A percentile compares a stretch with the other conserved stretches of the same genome.
Conservation (phyloP, 2,113 vertebrate species). For the Gadus chalcogrammus region DNA sequence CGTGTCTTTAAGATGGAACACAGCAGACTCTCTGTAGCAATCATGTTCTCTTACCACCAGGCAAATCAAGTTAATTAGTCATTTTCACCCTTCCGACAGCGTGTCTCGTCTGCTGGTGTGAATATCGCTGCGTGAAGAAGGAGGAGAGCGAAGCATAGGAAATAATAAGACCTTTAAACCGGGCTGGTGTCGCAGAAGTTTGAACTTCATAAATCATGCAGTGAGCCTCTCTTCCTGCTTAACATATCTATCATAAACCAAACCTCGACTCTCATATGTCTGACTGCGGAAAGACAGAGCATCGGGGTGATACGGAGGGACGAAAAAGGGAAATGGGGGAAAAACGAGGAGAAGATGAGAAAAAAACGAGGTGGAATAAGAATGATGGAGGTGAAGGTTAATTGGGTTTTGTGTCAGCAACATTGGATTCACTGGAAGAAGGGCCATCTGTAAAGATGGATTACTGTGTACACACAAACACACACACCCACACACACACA, state of each 20-base stretch:
- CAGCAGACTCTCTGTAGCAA: neutral
- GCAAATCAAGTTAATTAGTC: conserved; percentile 14
- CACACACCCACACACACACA: conserved; percentile 4
- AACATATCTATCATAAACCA: conserved; percentile 44
- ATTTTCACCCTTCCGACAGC: conserved; percentile 7
- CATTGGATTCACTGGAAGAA: conserved; percentile 7
- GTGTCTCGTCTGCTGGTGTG: neutral
- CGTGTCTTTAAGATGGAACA: conserved; percentile 2
- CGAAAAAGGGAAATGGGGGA: conserved; percentile 7
- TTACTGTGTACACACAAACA: neutral
- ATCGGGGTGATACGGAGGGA: neutral
- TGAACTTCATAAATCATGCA: conserved; percentile 40
- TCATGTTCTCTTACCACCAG: neutral
- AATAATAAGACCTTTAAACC: conserved; percentile 18
- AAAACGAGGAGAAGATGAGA: conserved; percentile 8
- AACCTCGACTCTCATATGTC: conserved; percentile 10
- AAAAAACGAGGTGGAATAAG: neutral
- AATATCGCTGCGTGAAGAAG: neutral
- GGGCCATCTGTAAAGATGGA: conserved; percentile 2
- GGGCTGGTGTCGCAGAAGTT: conserved; percentile 31
- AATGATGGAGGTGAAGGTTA: conserved; percentile 44
- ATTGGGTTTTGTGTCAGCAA: conserved; percentile 40
- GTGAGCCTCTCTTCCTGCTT: conserved; percentile 21
- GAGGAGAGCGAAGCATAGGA: conserved; percentile 1
- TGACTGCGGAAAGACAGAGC: neutral